Evolutionary conservation across 2,113 vertebrate species (phyloP).

Genomic region (Vulpes lagopus): DNA sequence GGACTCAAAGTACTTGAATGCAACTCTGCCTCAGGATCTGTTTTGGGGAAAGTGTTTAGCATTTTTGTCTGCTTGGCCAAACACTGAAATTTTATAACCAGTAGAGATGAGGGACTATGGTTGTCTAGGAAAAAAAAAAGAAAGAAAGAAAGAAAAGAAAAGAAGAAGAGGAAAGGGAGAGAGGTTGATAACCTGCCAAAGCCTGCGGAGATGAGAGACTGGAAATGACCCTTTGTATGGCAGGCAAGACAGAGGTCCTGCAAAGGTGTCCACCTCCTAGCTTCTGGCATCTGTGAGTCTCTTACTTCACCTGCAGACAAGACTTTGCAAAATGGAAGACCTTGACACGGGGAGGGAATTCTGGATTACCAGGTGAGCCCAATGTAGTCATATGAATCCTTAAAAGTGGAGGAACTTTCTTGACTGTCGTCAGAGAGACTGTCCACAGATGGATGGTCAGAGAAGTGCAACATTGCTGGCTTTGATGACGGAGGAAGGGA

Average conservation of each 20-base stretch:
- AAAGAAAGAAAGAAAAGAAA: too few species aligned
- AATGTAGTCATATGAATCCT: background rate
- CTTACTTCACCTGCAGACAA: background rate
- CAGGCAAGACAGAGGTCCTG: background rate
- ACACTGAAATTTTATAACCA: conserved; percentile 48
- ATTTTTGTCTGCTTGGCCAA: conserved; percentile 54
- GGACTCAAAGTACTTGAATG: conserved; percentile 26
- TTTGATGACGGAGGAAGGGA: background rate
- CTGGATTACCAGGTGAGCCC: background rate
- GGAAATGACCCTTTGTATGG: background rate
- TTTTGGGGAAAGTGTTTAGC: background rate
- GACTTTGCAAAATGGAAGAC: background rate
- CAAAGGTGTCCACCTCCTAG: background rate
- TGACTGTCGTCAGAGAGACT: background rate
- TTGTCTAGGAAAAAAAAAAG: background rate
- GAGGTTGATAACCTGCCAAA: background rate
- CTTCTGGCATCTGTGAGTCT: background rate
- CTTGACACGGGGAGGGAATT: background rate
- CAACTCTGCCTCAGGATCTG: conserved; percentile 28
- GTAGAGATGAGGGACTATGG: background rate
- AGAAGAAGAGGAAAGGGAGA: too few species aligned
- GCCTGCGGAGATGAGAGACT: background rate
- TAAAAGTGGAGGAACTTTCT: background rate
- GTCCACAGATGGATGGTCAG: background rate
- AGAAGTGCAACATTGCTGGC: background rate